Conservation (phyloP, 2,888 invertebrate species). For the Drosophila rellima region DNA sequence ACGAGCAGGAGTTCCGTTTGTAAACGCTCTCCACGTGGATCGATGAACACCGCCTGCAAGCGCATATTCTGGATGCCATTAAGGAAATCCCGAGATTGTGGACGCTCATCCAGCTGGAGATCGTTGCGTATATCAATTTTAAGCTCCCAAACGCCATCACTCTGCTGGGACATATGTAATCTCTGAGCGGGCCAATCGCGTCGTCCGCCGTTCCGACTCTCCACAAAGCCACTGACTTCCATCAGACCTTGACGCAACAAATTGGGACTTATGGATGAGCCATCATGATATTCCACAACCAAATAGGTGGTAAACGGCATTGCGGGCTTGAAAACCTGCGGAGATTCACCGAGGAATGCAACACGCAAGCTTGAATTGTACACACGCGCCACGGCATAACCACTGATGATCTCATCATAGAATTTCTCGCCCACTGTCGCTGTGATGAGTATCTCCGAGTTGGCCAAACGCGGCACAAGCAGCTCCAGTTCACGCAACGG, state of each 20-base stretch:
- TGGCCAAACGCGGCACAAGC: conserved; percentile 87
- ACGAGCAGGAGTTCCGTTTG: conserved; percentile 90
- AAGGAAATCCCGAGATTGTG: conserved; percentile 88
- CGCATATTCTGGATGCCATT: conserved; percentile 89
- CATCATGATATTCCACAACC: conserved; percentile 96
- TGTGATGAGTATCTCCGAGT: conserved; percentile 93
- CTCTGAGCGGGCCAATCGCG: conserved; percentile 88
- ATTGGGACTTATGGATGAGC: conserved; percentile 90
- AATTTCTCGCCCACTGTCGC: conserved; percentile 96
- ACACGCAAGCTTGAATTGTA: conserved; percentile 94
- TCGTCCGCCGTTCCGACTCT: conserved; percentile 88
- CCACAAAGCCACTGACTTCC: conserved; percentile 89
- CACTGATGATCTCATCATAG: conserved; percentile 92
- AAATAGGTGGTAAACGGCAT: conserved; percentile 96
- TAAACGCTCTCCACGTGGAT: conserved; percentile 89
- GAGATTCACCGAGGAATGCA: conserved; percentile 94
- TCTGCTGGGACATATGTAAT: conserved; percentile 89
- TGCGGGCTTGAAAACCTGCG: conserved; percentile 97
- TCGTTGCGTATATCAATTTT: conserved; percentile 91
- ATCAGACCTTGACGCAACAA: conserved; percentile 89
- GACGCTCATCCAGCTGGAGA: conserved; percentile 87
- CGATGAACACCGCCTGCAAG: conserved; percentile 86
- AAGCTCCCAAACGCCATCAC: conserved; percentile 93
- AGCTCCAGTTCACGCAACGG: conserved; percentile 90
- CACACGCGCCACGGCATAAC: conserved; percentile 94